Evolutionary conservation across 2,888 invertebrate genomes (phyloP).

Genomic region (Leptothorax acervorum): DNA sequence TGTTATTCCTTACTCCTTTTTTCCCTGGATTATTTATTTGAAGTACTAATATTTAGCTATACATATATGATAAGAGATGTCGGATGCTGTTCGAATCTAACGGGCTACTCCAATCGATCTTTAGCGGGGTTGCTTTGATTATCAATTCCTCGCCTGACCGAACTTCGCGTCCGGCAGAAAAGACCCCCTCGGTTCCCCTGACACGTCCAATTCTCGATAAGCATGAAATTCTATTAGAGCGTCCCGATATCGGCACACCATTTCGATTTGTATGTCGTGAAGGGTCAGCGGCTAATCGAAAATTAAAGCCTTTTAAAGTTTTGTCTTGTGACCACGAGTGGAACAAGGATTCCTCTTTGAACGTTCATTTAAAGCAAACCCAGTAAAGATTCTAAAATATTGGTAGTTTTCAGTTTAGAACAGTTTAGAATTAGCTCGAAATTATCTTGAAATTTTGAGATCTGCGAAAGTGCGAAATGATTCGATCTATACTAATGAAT

Average conservation of each 20-base stretch:
- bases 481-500: neutral
- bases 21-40: neutral
- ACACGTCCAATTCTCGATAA: slow-evolving; percentile 68
- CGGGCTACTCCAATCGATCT: slow-evolving; percentile 37
- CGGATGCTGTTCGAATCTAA: slow-evolving; percentile 32
- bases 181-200: slow-evolving; percentile 30
- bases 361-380: slow-evolving; percentile 67
- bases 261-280: slow-evolving; percentile 66
- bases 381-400: neutral
- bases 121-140: slow-evolving; percentile 70
- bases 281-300: slow-evolving; percentile 75
- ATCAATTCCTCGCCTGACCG: slow-evolving; percentile 77
- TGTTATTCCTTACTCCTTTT: neutral
- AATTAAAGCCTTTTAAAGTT: slow-evolving; percentile 61
- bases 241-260: slow-evolving; percentile 55
- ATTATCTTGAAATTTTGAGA: neutral
- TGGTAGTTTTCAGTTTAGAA: neutral
- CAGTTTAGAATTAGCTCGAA: neutral
- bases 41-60: neutral
- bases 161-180: slow-evolving; percentile 57
- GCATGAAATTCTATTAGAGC: slow-evolving; percentile 76
- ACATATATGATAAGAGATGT: neutral
- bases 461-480: neutral
- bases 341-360: slow-evolving; percentile 63
- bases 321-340: slow-evolving; percentile 53